These are phyloP conservation scores for Homarus gammarus DNA, from an alignment of 2,888 invertebrate species.

Conservation along the genomic window DNA sequence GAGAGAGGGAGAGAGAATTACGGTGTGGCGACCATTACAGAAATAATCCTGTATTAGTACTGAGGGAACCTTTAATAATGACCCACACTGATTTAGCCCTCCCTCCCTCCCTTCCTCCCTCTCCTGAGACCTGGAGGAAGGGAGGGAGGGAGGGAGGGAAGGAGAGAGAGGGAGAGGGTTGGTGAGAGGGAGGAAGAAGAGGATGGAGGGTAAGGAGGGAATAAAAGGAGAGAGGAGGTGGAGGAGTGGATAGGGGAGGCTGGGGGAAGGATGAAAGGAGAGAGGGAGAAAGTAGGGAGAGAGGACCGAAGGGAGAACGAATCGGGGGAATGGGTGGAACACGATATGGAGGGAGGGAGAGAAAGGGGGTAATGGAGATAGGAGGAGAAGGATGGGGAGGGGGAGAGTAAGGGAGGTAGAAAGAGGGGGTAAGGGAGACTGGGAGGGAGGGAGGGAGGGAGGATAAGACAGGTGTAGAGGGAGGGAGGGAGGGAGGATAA, in stretches of 20 bases:
- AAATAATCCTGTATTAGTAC: not conserved
- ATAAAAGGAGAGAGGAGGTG: not conserved
- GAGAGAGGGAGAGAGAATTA: slow-evolving; percentile 10
- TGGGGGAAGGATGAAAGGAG: not conserved
- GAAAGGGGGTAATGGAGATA: not conserved
- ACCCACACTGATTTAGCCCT: not conserved
- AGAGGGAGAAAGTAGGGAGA: not conserved
- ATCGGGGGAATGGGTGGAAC: not conserved
- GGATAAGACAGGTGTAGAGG: too few relatives aligned
- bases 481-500: too few relatives aligned
- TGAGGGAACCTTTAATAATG: not conserved
- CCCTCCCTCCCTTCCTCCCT: too few relatives aligned
- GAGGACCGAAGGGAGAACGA: not conserved
- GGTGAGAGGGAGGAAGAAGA: not conserved
- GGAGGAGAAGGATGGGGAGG: not conserved
- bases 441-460: too few relatives aligned
- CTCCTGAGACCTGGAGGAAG: not conserved
- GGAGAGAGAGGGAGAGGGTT: not conserved
- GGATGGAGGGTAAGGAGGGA: too few relatives aligned
- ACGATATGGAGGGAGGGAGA: not conserved
- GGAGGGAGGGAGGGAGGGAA: not conserved
- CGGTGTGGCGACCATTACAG: not conserved
- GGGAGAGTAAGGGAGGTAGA: not conserved
- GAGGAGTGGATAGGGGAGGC: not conserved
- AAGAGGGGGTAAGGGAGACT: too few relatives aligned